These are phyloP conservation scores for Vombatus ursinus DNA, from an alignment of 2,113 vertebrate species.

Conservation along the genomic window DNA sequence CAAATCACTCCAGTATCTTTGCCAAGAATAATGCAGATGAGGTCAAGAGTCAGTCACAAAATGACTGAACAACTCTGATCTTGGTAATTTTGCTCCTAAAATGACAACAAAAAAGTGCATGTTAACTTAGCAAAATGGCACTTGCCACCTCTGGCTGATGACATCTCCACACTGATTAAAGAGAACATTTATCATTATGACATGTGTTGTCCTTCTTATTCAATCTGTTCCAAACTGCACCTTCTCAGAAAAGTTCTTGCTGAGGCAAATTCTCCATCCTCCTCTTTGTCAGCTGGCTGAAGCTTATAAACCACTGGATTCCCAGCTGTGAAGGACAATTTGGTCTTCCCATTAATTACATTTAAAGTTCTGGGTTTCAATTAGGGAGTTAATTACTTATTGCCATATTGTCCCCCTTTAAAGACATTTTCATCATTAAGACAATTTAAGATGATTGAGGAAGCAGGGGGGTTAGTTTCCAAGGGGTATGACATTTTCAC, in stretches of 20 bases:
- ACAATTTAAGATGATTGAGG: conserved; percentile 67
- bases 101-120: neutral
- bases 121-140: conserved; percentile 7
- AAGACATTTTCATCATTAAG: conserved; percentile 82
- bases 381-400: conserved; percentile 84
- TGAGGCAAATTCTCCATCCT: neutral
- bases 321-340: conserved; percentile 79
- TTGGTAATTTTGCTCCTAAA: conserved; percentile 6
- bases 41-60: neutral
- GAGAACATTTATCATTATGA: neutral
- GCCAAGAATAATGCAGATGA: neutral
- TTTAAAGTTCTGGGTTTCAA: conserved; percentile 83
- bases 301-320: conserved; percentile 10
- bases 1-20: neutral
- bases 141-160: conserved; percentile 33
- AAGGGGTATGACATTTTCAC: rapidly evolving
- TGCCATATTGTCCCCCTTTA: conserved; percentile 77
- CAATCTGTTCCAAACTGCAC: neutral
- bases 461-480: conserved; percentile 47
- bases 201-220: neutral
- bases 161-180: conserved; percentile 46
- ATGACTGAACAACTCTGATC: neutral
- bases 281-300: neutral
- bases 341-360: conserved; percentile 78
- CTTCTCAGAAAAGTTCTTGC: neutral